A percentile compares a stretch with the other conserved stretches of the same genome.
These are phyloP conservation scores for Andrena camellia DNA, from an alignment of 2,888 invertebrate species.

Conservation along the genomic window DNA sequence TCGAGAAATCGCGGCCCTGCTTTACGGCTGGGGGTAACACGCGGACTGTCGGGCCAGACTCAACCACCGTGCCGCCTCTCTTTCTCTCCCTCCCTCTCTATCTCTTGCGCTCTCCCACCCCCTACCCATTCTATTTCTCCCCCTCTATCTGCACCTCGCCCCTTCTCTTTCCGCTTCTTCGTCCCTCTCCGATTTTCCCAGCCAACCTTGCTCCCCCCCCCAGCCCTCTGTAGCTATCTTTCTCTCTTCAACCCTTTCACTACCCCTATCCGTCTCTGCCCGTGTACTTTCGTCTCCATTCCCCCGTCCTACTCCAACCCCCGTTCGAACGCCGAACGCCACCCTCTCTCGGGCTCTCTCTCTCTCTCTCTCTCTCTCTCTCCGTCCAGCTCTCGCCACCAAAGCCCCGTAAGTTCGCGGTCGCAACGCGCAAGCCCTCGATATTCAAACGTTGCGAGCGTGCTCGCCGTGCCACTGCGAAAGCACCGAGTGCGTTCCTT, in stretches of 20 bases:
- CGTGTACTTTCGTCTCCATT: not conserved
- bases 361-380: not conserved
- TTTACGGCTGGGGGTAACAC: conserved; percentile 77
- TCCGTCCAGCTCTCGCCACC: conserved; percentile 17
- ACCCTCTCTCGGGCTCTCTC: conserved; percentile 1
- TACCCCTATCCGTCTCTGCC: not conserved
- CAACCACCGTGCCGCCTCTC: conserved; percentile 72
- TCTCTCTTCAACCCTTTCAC: not conserved
- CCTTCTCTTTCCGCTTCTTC: conserved; percentile 19
- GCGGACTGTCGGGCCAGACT: conserved; percentile 78
- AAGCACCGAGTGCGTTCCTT: conserved; percentile 32
- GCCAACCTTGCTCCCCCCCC: not conserved
- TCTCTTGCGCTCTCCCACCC: conserved; percentile 18
- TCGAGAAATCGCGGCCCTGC: conserved; percentile 65
- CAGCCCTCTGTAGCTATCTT: not conserved
- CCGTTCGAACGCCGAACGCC: not conserved
- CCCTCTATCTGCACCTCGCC: conserved; percentile 6
- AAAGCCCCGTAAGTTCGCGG: conserved; percentile 49
- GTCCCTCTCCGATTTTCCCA: conserved; percentile 12
- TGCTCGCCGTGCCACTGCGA: conserved; percentile 10
- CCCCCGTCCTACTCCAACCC: not conserved
- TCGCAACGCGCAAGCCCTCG: conserved; percentile 73
- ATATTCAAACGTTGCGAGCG: conserved; percentile 69
- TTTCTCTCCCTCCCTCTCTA: conserved; percentile 50
- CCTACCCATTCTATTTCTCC: conserved; percentile 21